Evolutionary conservation across 2,888 invertebrate genomes (phyloP).

Genomic region (Plebejus argus): DNA sequence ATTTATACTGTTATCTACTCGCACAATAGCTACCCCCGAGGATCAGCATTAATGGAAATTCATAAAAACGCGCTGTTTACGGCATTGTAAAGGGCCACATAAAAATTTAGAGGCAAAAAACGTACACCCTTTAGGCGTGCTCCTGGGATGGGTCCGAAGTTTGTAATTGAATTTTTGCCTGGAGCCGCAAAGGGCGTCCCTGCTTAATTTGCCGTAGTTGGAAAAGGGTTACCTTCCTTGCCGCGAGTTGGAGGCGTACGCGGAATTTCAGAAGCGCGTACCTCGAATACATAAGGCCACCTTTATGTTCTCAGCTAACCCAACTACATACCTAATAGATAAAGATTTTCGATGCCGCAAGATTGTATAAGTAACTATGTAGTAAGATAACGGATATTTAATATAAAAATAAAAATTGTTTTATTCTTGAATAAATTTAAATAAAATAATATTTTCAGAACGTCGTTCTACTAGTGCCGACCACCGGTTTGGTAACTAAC

Average conservation of each 20-base stretch:
- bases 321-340: background rate
- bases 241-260: slow-evolving; percentile 44
- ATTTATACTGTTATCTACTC: slow-evolving; percentile 29
- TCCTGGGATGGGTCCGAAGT: slow-evolving; percentile 76
- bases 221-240: slow-evolving; percentile 64
- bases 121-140: slow-evolving; percentile 69
- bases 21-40: slow-evolving; percentile 51
- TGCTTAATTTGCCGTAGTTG: slow-evolving; percentile 76
- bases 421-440: too few relatives aligned
- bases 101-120: slow-evolving; percentile 77
- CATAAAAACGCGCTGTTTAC: slow-evolving; percentile 76
- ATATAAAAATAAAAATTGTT: too few relatives aligned
- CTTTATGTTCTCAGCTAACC: background rate
- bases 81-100: slow-evolving; percentile 77
- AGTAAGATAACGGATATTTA: too few relatives aligned
- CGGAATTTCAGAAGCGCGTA: slow-evolving; percentile 32
- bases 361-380: too few relatives aligned
- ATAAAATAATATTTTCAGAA: too few relatives aligned
- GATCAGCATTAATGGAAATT: slow-evolving; percentile 72
- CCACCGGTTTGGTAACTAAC: too few relatives aligned
- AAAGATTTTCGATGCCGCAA: background rate
- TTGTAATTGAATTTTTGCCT: slow-evolving; percentile 81
- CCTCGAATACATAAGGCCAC: background rate
- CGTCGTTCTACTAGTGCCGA: too few relatives aligned
- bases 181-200: slow-evolving; percentile 76